Evolutionary conservation across 2,797 vertebrate genomes (phyloP).

Genomic region (Sebastes goodei): DNA sequence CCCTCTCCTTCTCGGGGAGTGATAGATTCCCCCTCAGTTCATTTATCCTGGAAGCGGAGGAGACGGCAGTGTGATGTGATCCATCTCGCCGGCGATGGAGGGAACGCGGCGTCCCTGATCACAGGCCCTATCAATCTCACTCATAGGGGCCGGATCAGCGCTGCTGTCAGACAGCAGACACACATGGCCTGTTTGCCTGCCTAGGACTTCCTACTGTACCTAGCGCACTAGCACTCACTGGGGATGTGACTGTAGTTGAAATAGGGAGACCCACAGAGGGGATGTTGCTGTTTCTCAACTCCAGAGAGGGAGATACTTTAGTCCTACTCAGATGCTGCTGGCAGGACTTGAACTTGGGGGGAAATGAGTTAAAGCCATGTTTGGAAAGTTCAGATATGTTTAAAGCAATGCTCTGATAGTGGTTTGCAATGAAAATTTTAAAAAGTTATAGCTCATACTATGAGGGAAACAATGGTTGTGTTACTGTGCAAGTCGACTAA

Average conservation of each 20-base stretch:
- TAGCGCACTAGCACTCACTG: slow-evolving; percentile 57
- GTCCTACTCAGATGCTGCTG: neutral
- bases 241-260: slow-evolving; percentile 57
- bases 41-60: slow-evolving; percentile 86
- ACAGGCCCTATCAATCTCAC: slow-evolving; percentile 86
- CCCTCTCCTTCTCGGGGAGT: slow-evolving; percentile 75
- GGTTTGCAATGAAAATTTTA: neutral
- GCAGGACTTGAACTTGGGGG: neutral
- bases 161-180: slow-evolving; percentile 79
- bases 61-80: slow-evolving; percentile 83
- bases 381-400: neutral
- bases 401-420: neutral
- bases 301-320: slow-evolving; percentile 26
- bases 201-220: slow-evolving; percentile 79
- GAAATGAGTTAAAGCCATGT: slow-evolving; percentile 3
- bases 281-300: slow-evolving; percentile 34
- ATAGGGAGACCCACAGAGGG: slow-evolving; percentile 48
- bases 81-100: slow-evolving; percentile 83
- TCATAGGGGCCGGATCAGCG: slow-evolving; percentile 83
- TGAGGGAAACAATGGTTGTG: neutral
- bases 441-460: neutral
- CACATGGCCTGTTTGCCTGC: slow-evolving; percentile 68
- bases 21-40: slow-evolving; percentile 86
- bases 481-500: neutral
- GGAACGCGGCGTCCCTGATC: slow-evolving; percentile 84